phyloP scores from a whole-genome alignment of 2,113 vertebrate species.

The Mesembrinibis cayennensis region DNA sequence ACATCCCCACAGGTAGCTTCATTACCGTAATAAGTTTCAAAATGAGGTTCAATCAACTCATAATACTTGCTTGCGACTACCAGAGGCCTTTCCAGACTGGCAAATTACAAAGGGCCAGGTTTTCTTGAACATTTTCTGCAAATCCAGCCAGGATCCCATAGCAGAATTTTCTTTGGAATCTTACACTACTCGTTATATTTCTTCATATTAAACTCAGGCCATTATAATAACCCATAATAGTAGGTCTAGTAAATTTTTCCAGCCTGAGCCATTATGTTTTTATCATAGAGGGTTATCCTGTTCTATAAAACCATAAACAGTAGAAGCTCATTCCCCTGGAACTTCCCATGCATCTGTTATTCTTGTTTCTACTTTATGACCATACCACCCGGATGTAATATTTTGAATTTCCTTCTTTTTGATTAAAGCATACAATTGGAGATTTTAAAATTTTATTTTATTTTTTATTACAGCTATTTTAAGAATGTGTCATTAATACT shows the following conservation, averaged over 20 bases:
- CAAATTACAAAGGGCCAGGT: background rate
- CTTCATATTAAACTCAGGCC: background rate
- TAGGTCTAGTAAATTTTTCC: background rate
- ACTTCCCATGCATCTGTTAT: background rate
- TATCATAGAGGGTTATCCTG: background rate
- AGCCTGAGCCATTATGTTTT: background rate
- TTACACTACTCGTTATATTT: background rate
- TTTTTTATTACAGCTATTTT: background rate
- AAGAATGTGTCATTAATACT: conserved; percentile 49
- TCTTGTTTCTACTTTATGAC: background rate
- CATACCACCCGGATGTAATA: background rate
- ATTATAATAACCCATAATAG: background rate
- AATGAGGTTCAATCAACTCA: background rate
- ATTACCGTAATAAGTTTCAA: background rate
- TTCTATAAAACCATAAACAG: background rate
- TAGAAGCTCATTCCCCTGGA: background rate
- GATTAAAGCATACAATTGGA: background rate
- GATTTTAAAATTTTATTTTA: background rate
- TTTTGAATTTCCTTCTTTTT: background rate
- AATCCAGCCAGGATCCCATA: background rate
- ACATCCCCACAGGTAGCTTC: background rate
- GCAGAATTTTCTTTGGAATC: background rate
- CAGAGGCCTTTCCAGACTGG: background rate
- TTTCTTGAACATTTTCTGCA: background rate
- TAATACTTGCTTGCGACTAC: background rate